Evolutionary conservation across 2,797 vertebrate genomes (phyloP).

Genomic region (Silurus aristotelis): DNA sequence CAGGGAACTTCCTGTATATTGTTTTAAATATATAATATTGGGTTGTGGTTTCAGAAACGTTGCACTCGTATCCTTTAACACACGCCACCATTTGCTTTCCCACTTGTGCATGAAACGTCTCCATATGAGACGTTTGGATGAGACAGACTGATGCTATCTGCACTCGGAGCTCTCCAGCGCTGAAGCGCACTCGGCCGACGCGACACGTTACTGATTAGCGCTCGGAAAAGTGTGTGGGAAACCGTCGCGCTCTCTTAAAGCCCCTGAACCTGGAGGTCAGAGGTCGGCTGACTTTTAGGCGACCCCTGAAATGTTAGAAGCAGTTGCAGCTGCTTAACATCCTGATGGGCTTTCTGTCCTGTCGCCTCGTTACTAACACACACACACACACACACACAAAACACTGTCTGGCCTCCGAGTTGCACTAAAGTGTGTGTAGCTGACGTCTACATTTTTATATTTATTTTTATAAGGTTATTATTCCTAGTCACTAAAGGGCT

Average conservation of each 20-base stretch:
- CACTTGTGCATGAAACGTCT: neutral
- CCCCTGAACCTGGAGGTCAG: slow-evolving; percentile 47
- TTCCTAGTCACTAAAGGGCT: neutral
- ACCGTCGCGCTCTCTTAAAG: slow-evolving; percentile 37
- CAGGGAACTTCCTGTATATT: no score
- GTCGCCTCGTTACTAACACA: slow-evolving; percentile 32
- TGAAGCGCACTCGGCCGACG: slow-evolving; percentile 38
- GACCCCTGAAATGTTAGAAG: slow-evolving; percentile 46
- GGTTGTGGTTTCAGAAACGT: no score
- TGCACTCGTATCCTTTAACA: neutral
- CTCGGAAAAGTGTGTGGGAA: slow-evolving; percentile 33
- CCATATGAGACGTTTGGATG: neutral
- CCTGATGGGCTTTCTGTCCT: slow-evolving; percentile 47
- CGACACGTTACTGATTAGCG: slow-evolving; percentile 46
- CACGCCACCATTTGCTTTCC: slow-evolving; percentile 6
- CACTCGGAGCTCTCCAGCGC: slow-evolving; percentile 10
- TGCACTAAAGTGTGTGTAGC: neutral
- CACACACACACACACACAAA: neutral
- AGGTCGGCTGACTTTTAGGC: slow-evolving; percentile 26
- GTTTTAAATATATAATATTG: no score
- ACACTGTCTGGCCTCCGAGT: neutral
- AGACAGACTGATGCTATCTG: slow-evolving; percentile 41
- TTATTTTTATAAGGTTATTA: neutral
- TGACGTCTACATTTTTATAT: neutral
- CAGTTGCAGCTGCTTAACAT: slow-evolving; percentile 51